Evolutionary conservation across 1,140 invertebrate genomes (phyloP), one percentile per base, ranked within the genome.

Genomic region (Saxidomus purpurata): DNA sequence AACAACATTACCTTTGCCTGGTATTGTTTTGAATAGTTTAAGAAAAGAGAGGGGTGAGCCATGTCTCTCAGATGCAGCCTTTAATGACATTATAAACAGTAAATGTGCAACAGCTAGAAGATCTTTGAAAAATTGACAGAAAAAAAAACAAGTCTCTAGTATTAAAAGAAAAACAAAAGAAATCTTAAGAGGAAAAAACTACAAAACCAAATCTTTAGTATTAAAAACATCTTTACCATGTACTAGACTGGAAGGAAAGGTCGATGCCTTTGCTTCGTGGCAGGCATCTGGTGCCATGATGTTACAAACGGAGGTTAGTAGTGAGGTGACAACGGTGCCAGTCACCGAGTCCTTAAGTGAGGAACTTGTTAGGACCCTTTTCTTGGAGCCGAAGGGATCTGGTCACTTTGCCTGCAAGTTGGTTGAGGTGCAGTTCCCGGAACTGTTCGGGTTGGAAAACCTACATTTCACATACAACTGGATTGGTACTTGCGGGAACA

Each of bases 71-170:
- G 49, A 87, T 28, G 28, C 84, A 43, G 52, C 15, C 19, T 87
- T 87, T 43, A 87, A 87, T 77, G 84, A 87, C 36, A 52, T 87
- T 25, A 87, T 87, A 25, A 87, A 87, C 40, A 87, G 74, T 28
- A 87, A 87, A 77, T 87, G 84, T 87, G 84, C 84, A 25, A 87
- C 84, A 38, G 84, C 84, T 0, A 38, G 74, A 22, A 87, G 84
- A 38, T 25, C 63, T 25, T 49, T 84, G 43, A 84, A 61, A 28
- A 31, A 36, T 80, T 80, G 31, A 80, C 43, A 43, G n/a, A n/a
- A n/a, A n/a, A n/a, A n/a, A 63, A 63, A 63, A 25, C 19, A 31
- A n/a, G 19, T 63, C 59, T n/a, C 19, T 31, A 8, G 59, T 8
- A 63, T 4, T 63, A 31, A n/a, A n/a, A n/a, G n/a, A n/a, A n/a